Evolutionary conservation across 1,140 invertebrate species (phyloP).

Genomic region (Aricia agestis): DNA sequence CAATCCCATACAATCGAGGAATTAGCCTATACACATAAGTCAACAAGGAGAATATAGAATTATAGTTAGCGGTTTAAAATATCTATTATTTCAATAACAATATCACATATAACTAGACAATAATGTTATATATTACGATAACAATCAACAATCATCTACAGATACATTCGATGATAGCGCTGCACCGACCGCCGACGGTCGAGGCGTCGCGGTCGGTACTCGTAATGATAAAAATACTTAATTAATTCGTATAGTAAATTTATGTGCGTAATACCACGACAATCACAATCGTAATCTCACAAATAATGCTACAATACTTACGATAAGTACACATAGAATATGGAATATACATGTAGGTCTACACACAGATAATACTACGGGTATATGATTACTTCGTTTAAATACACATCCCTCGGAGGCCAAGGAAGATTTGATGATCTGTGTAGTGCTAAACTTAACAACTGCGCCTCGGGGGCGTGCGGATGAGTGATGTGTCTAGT

Average conservation of each 20-base stretch:
- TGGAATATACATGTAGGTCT: conserved; percentile 24
- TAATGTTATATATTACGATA: conserved; percentile 54
- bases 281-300: conserved; percentile 21
- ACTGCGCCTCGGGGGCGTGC: background rate
- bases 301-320: conserved; percentile 16
- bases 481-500: conserved; percentile 8
- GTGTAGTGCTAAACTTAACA: background rate
- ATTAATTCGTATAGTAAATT: conserved; percentile 64
- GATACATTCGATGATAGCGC: conserved; percentile 63
- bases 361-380: conserved; percentile 21
- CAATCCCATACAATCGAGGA: conserved; percentile 12
- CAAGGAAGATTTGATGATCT: conserved; percentile 1
- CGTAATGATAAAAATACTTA: conserved; percentile 54
- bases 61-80: conserved; percentile 62
- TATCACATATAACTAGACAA: conserved; percentile 73
- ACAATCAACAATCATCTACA: conserved; percentile 64
- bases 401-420: conserved; percentile 5
- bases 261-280: conserved; percentile 55
- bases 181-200: background rate
- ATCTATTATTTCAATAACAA: conserved; percentile 71
- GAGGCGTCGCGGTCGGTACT: background rate
- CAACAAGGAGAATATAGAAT: conserved; percentile 68
- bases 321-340: conserved; percentile 22
- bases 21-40: conserved; percentile 61
- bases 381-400: conserved; percentile 15